Base-by-base conservation (phyloP, 2,113 vertebrate genomes). In the Pungitius pungitius region DNA sequence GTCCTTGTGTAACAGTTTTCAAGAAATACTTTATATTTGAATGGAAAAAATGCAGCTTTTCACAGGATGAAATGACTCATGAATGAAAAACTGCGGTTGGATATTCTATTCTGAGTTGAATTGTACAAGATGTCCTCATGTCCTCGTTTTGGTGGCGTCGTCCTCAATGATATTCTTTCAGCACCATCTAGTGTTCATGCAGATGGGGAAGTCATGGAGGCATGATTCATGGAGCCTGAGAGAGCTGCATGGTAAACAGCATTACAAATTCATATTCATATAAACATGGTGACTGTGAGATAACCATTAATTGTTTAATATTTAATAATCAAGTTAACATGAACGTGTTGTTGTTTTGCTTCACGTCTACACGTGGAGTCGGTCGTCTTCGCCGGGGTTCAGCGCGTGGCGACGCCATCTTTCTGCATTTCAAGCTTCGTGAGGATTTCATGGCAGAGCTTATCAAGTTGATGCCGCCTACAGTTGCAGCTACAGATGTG, bases 101-200 rank as follows among this genome's bases (percentile, higher is more conserved):
- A 68, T 49, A 54, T 77, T 68, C 43, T 64, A 26, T 37, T 60
- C 26, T 30, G 49, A 61, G 43, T 8, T 57, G 17, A 78, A 54
- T 80, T 58, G 55, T 24, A 4, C 45, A 18, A 64, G 12, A 62
- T 49, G 61, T 55, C 65, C 49, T 55, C 59, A 62, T 49, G 61
- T 55, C 65, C 49, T 55, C 59, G 56, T 73, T 69, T 12, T 49
- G 33, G 24, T 30, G 40, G 67, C n/a, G 1, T 22, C 1, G 2
- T 12, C 3, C 22, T 79, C 18, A 54, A 8, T 18, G 51, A 43
- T 77, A 24, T 30, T 80, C 80, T 80, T 62, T 81, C 68, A 88
- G 78, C 85, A 17, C 85, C 90, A 88, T 85, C 90, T 91, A 91
- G 89, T 88, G 89, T 73, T 86, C 81, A 81, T 27, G 43, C 49